A percentile compares a stretch with the other conserved stretches of the same genome.
Conservation (phyloP, 2,113 vertebrate genomes). For the Ailurus styani region DNA sequence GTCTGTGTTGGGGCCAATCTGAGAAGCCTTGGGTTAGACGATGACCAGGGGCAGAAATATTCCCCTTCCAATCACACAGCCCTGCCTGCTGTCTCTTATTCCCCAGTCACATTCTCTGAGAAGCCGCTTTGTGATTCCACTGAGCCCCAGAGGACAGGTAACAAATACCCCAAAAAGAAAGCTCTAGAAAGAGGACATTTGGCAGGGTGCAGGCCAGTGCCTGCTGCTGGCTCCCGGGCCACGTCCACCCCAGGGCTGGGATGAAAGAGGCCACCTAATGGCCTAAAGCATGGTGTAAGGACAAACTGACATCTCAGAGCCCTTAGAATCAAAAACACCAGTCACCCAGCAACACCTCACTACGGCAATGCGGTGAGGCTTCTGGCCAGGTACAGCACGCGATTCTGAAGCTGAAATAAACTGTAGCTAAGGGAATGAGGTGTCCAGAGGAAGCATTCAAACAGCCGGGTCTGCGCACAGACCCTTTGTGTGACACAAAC, state of each 20-base stretch:
- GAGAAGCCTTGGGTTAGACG: constrained; percentile 17
- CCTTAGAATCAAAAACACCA: background rate
- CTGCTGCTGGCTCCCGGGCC: background rate
- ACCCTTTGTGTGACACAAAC: background rate
- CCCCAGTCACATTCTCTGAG: background rate
- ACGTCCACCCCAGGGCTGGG: background rate
- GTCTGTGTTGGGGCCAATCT: constrained; percentile 2
- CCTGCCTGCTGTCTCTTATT: background rate
- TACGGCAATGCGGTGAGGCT: background rate
- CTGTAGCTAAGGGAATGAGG: background rate
- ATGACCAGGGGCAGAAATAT: background rate
- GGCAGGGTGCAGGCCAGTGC: background rate
- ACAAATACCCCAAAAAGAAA: background rate
- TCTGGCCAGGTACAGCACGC: background rate
- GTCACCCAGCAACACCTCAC: background rate
- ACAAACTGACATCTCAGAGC: background rate
- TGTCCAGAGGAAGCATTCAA: background rate
- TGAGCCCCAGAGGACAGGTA: background rate
- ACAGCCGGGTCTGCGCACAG: background rate
- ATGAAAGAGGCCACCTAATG: background rate
- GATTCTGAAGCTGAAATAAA: background rate
- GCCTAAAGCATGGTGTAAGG: background rate
- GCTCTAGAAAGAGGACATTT: background rate
- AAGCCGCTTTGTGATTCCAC: background rate
- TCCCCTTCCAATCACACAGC: background rate